Evolutionary conservation across 2,888 invertebrate genomes (phyloP).

Genomic region (Dryobota labecula): DNA sequence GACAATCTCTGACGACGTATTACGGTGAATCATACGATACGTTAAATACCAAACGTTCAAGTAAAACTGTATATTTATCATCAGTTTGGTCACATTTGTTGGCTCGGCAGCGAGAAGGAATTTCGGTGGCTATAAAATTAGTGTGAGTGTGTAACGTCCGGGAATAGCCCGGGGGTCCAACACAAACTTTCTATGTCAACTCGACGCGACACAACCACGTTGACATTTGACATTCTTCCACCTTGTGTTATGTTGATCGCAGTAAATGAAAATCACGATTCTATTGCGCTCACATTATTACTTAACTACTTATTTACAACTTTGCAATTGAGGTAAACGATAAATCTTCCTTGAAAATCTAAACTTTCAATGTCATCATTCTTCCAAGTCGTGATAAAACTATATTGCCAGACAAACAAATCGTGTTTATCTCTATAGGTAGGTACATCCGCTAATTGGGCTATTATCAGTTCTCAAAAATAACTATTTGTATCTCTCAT

Average conservation of each 20-base stretch:
- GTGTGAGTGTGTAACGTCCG: conserved; percentile 81
- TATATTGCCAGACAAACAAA: conserved; percentile 21
- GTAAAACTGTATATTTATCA: conserved; percentile 47
- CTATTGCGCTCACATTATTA: background rate
- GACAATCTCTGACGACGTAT: background rate
- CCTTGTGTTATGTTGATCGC: conserved; percentile 12
- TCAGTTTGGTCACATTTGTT: conserved; percentile 67
- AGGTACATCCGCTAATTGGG: conserved; percentile 39
- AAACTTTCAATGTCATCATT: conserved; percentile 2
- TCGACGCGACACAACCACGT: conserved; percentile 57
- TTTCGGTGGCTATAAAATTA: conserved; percentile 86
- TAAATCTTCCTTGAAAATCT: background rate
- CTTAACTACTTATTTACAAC: background rate
- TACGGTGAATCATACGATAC: conserved; percentile 39
- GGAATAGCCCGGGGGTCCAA: conserved; percentile 76
- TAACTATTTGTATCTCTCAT: conserved; percentile 50
- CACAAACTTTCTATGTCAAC: conserved; percentile 78
- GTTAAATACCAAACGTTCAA: conserved; percentile 21
- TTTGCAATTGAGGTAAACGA: background rate
- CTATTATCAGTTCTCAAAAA: conserved; percentile 51
- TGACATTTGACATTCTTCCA: conserved; percentile 69
- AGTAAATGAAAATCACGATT: conserved; percentile 22
- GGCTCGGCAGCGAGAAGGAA: conserved; percentile 68
- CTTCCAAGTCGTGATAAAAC: conserved; percentile 11
- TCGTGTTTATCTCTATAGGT: conserved; percentile 16